Evolutionary conservation across 2,797 vertebrate genomes (phyloP), one percentile per base, ranked within the genome.

Genomic region (Meda fulgida): DNA sequence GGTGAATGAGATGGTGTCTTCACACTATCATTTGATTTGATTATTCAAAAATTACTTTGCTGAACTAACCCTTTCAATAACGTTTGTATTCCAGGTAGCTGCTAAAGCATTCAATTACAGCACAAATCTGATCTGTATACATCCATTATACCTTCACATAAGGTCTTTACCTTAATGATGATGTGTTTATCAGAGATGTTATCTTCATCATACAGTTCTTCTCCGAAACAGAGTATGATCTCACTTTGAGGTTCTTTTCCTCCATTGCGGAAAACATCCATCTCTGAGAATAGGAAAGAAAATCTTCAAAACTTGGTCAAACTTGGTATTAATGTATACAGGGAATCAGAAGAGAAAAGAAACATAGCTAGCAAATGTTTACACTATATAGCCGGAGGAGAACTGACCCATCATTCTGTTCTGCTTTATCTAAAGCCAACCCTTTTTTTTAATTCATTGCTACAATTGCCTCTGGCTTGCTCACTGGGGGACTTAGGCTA

Each of bases 171-270:
- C 93, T 95, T 89, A 58, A 95, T 94, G 1, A 94, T 94, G 69
- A 98, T 96, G 81, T 94, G 94, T 84, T 96, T 96, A 13, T 80
- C 55, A 7, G 88, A 43, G 6, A 88, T 80, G 18, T 93, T 89
- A 1, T 93, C 95, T 0, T 36, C 58, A 63, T 85, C 77, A 8
- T 81, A 89, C 60, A 94, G 88, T 77, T 96, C 94, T 70, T 97
- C 96, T 38, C 96, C 97, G 6, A 98, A 96, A 85, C 96, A 96
- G 75, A 98, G 91, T 0, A 92, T 96, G 88, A 97, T 86, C 71
- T 92, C 87, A 86, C 88, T 95, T 78, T 94, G 87, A 16, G 97
- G 97, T 2, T 78, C 90, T 0, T 91, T 88, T 0, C 94, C 95
- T 0, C 94, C 93, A 14, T 87, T 86, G 1, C 60, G 90, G 87